Percentiles rank a stretch among this genome's conserved stretches.
These are phyloP conservation scores for Apamea crenata DNA, from an alignment of 2,888 invertebrate species.

Conservation along the genomic window DNA sequence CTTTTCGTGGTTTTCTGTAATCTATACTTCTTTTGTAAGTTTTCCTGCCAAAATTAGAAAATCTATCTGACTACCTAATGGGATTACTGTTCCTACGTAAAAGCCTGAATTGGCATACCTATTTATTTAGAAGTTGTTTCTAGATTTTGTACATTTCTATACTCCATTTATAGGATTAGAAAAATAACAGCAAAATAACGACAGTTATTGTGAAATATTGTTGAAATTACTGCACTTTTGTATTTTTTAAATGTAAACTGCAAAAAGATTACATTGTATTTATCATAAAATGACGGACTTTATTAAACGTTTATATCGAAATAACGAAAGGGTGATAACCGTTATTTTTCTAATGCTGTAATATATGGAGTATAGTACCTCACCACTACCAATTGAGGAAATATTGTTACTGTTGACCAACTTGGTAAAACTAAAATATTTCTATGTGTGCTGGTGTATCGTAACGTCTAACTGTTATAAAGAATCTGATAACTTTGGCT, in stretches of 20 bases:
- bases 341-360: not conserved
- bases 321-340: too few species aligned
- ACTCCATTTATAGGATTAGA: too few species aligned
- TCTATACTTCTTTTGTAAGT: not conserved
- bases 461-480: not conserved
- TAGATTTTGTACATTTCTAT: not conserved
- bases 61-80: not conserved
- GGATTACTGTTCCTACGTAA: not conserved
- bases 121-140: not conserved
- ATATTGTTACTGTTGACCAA: not conserved
- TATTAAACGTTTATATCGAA: too few species aligned
- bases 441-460: not conserved
- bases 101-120: not conserved
- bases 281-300: too few species aligned
- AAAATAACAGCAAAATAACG: too few species aligned
- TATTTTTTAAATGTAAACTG: too few species aligned
- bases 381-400: not conserved
- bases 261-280: too few species aligned
- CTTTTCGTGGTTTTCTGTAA: not conserved
- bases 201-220: too few species aligned
- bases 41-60: not conserved
- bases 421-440: not conserved
- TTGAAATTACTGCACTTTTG: too few species aligned
- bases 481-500: conserved; percentile 28
- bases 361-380: not conserved